Base-by-base conservation (phyloP, 2,888 invertebrate species). In the Didymodactylos carnosus region DNA sequence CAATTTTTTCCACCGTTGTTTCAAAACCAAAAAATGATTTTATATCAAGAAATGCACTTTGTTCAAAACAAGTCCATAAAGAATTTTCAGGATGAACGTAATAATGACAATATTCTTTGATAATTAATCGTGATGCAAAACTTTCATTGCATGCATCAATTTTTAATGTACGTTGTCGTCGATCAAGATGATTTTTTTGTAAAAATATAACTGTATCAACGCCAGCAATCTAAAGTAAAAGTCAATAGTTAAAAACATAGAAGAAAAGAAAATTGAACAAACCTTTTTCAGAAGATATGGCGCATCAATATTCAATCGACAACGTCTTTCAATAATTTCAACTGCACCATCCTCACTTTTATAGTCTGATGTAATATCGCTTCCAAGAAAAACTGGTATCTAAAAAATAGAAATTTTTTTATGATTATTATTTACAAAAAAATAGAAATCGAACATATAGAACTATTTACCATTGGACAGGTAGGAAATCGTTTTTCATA, bases 61-160 rank as follows among this genome's bases (percentile, higher is more conserved):
- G 94, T 83, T 94, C 94, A 85, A 94, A 94, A 81, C 94, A 94
- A 2, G 94, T 94, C 94, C 94, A 94, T 69, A 90, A 88, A 0
- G 89, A 84, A 83, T 94, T 94, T 80, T 94, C 94, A 0, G 93
- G 91, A 84, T 94, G 93, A 19, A 92, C n/a, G 82, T 88, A 90
- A 82, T 92, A 92, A 83, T 86, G 86, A 84, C 94, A 94, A 80
- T 89, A 89, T 86, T 94, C 94, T 78, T 90, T 86, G 79, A 94
- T 91, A 73, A 87, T 87, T 72, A 94, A 89, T 80, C 92, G 87
- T 72, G 87, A 85, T 23, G 91, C 86, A 84, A 94, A 94, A 80
- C 91, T 91, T 84, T 94, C 93, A 83, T 94, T 94, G 76, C 88
- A 88, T 27, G 94, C 94, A 84, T 92, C 91, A 80, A 94, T 94